Base-by-base conservation (phyloP, 2,888 invertebrate genomes). In the Bugulina stolonifera region DNA sequence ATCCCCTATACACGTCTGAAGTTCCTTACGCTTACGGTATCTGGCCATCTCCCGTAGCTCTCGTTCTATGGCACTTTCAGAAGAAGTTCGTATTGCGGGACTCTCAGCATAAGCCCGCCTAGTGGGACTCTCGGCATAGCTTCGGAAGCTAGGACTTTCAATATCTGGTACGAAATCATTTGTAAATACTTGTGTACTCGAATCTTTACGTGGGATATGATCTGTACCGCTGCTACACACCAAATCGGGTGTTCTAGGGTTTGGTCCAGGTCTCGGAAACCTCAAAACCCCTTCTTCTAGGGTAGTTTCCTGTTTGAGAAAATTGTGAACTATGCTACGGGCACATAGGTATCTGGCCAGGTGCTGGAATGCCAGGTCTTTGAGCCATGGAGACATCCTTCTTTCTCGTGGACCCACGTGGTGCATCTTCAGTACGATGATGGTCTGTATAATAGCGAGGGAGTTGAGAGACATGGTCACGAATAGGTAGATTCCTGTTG, bases 391-490 rank as follows among this genome's bases (percentile, higher is more conserved):
- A 22, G 85, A 85, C 29, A 85, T 84, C 10, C 80, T 79, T 72
- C 79, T 76, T 75, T 82, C 81, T 73, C 82, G 80, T 0, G 83
- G 83, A 0, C 83, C 81, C 27, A 81, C 81, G 77, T 86, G 84
- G 75, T 85, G 84, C 58, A 86, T 77, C 75, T 85, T 84, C 22
- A 85, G 80, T 14, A 86, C 84, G 74, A 85, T 80, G 69, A 86
- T 85, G 14, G 85, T 85, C 69, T 86, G 78, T 32, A 83, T 80
- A 71, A 85, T 84, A 35, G 84, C 84, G 71, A 85, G 74, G 72
- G 85, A 85, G 64, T 85, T 85, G 78, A 85, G 82, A 27, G 81
- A 84, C 86, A 86, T 86, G 69, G 84, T 85, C n/a, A 83, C 81
- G 57, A 84, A 86, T 73, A 85, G 76, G 77, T 86, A 86, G 73